Conservation (phyloP, 53 echinoderm and acorn worm species). For the Henricia sp. region DNA sequence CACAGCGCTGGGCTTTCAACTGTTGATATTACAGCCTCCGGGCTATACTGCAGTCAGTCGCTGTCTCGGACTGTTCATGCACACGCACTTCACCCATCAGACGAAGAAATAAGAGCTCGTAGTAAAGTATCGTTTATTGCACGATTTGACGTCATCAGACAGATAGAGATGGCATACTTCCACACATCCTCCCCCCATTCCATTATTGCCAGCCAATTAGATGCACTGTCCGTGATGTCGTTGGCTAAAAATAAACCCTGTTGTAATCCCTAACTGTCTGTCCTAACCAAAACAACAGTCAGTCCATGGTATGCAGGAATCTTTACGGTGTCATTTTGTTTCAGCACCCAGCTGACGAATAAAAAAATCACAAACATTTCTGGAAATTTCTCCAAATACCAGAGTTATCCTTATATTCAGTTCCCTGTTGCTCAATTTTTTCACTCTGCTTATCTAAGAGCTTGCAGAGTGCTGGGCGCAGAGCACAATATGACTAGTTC, state of each 20-base stretch:
- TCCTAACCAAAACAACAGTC: constrained; percentile 5
- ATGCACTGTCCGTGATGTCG: constrained; percentile 29
- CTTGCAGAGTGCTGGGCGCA: no score
- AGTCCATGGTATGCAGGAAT: constrained; percentile 26
- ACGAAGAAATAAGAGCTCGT: constrained; percentile 32
- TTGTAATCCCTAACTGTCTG: constrained; percentile 4
- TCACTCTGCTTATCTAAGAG: no score
- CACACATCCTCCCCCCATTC: not conserved
- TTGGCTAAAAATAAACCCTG: constrained; percentile 10
- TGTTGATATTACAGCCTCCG: constrained; percentile 39
- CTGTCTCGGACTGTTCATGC: not conserved
- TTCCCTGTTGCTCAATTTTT: no score
- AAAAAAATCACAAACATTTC: constrained; percentile 11
- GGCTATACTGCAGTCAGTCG: constrained; percentile 20
- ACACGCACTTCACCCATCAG: not conserved
- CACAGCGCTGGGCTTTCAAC: not conserved
- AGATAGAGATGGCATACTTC: constrained; percentile 44
- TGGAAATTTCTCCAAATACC: constrained; percentile 49
- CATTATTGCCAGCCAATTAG: constrained; percentile 18
- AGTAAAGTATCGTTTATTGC: constrained; percentile 30
- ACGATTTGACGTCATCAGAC: constrained; percentile 54
- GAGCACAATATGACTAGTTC: no score
- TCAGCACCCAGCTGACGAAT: not conserved
- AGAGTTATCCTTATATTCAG: constrained; percentile 23
- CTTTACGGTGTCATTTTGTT: not conserved